These are phyloP conservation scores for Euwallacea fornicatus DNA, from an alignment of 1,140 invertebrate species.

Conservation along the genomic window DNA sequence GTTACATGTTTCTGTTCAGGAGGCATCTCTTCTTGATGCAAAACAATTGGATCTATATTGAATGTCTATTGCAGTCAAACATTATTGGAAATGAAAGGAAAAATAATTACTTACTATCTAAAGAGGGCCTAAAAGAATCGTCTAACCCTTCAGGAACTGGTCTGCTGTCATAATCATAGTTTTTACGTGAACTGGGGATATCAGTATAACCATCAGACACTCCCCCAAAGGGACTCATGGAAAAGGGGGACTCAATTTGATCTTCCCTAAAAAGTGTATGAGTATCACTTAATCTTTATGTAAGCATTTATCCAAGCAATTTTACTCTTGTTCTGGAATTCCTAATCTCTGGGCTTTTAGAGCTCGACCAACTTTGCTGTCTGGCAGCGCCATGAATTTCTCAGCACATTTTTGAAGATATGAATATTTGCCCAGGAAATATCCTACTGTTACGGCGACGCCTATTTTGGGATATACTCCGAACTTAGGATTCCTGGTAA, in stretches of 20 bases:
- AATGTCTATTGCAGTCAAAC: conserved; percentile 1
- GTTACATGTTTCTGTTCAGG: conserved; percentile 51
- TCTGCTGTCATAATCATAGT: conserved; percentile 55
- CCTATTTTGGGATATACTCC: conserved; percentile 69
- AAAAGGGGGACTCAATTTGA: conserved; percentile 51
- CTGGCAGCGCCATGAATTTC: conserved; percentile 72
- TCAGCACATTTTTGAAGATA: conserved; percentile 73
- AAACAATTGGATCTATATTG: conserved; percentile 44
- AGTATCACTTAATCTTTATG: not conserved
- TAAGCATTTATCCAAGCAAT: not conserved
- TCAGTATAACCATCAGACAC: conserved; percentile 55
- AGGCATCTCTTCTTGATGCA: conserved; percentile 52
- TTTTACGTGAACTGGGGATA: conserved; percentile 49
- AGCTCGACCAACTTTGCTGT: conserved; percentile 62
- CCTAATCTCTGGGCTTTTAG: conserved; percentile 59
- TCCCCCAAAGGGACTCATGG: conserved; percentile 54
- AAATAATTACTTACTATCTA: conserved; percentile 53
- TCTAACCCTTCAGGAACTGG: conserved; percentile 56
- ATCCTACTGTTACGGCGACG: conserved; percentile 66
- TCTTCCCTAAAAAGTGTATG: conserved; percentile 12
- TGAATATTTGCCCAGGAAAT: conserved; percentile 74
- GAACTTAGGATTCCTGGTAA: conserved; percentile 60
- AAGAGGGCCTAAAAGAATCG: conserved; percentile 55
- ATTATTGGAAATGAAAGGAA: conserved; percentile 1
- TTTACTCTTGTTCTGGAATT: conserved; percentile 49